A percentile compares a stretch with the other conserved stretches of the same genome.
Evolutionary conservation across 2,888 invertebrate species (phyloP).

Genomic region (Odontocerum albicorne): DNA sequence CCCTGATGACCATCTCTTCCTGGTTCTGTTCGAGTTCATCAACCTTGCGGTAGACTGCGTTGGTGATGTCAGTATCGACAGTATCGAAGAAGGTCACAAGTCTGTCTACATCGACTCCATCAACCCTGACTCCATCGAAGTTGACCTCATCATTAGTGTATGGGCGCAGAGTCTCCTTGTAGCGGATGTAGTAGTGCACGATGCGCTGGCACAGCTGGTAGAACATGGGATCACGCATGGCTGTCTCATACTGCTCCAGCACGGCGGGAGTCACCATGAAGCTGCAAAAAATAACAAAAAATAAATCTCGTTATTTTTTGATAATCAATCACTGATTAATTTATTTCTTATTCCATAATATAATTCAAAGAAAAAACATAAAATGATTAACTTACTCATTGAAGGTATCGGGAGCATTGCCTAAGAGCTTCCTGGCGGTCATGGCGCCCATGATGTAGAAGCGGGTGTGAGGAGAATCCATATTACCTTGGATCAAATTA

Average conservation of each 20-base stretch:
- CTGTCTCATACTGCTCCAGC: constrained; percentile 66
- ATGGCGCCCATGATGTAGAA: no score
- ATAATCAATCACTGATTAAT: no score
- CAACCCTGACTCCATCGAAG: constrained; percentile 66
- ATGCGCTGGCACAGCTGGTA: constrained; percentile 69
- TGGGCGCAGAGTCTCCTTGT: constrained; percentile 61
- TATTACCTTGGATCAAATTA: constrained; percentile 65
- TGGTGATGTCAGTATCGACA: constrained; percentile 66
- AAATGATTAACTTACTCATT: constrained; percentile 26
- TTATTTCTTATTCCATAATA: no score
- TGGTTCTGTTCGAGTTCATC: constrained; percentile 53
- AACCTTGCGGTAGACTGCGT: constrained; percentile 55
- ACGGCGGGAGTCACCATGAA: constrained; percentile 60
- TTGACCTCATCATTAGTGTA: constrained; percentile 64
- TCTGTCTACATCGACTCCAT: constrained; percentile 63
- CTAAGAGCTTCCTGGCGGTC: constrained; percentile 58
- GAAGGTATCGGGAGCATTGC: constrained; percentile 40
- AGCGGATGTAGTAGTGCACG: constrained; percentile 57
- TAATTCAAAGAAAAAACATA: no score
- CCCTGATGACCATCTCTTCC: constrained; percentile 57
- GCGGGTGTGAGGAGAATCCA: constrained; percentile 60
- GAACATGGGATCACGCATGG: constrained; percentile 73
- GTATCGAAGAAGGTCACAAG: constrained; percentile 71
- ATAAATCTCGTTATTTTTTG: no score
- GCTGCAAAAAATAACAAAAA: constrained; percentile 39